phyloP scores from a whole-genome alignment of 2,113 vertebrate species.

The Barbus barbus region DNA sequence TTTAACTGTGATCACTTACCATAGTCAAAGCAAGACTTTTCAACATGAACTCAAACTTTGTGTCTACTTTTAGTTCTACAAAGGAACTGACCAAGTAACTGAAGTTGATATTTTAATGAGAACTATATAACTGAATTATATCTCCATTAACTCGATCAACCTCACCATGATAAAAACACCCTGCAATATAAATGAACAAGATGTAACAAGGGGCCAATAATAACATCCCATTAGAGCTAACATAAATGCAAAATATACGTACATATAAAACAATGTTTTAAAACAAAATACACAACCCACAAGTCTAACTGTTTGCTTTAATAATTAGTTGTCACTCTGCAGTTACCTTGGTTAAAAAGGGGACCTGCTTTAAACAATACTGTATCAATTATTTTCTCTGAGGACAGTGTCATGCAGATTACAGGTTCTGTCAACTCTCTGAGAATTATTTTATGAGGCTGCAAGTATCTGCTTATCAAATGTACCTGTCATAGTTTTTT shows the following conservation, averaged over 20 bases:
- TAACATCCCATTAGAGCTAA: background rate
- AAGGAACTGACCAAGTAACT: background rate
- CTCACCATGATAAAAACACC: too few relatives aligned
- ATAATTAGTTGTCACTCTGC: background rate
- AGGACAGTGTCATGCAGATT: background rate
- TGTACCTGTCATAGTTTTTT: conserved; percentile 14
- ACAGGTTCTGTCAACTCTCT: background rate
- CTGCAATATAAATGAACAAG: too few relatives aligned
- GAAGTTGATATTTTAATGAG: background rate
- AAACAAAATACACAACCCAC: background rate
- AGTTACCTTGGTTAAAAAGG: background rate
- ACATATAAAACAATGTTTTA: background rate
- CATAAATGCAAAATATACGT: background rate
- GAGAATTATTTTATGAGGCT: conserved; percentile 1
- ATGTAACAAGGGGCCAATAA: background rate
- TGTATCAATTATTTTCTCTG: background rate
- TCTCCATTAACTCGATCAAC: too few relatives aligned
- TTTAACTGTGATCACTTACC: background rate
- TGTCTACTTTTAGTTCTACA: background rate
- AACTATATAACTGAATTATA: background rate
- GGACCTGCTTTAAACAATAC: background rate
- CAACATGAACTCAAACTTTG: background rate
- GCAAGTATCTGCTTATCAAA: background rate
- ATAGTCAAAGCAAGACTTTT: background rate
- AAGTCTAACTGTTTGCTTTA: background rate